These are phyloP conservation scores for Lathamus discolor DNA, from an alignment of 2,113 vertebrate genomes.

Conservation along the genomic window DNA sequence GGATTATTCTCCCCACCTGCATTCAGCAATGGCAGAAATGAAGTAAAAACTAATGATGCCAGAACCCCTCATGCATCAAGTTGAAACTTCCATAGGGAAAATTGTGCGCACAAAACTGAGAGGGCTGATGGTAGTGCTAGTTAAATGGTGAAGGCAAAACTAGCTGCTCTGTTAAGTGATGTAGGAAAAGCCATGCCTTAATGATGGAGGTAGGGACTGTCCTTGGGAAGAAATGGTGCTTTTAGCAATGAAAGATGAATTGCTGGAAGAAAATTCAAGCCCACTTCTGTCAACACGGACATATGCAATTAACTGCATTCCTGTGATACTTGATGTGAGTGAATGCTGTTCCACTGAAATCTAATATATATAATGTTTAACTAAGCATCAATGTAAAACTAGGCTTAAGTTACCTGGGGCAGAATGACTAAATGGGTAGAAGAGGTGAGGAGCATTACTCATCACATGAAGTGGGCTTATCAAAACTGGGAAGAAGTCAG, in stretches of 20 bases:
- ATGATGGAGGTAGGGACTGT: not conserved
- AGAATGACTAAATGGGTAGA: not conserved
- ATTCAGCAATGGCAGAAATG: not conserved
- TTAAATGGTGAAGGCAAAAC: not conserved
- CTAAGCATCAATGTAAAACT: not conserved
- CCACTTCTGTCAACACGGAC: not conserved
- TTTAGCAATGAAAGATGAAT: not conserved
- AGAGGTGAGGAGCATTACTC: not conserved
- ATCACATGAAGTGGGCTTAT: not conserved
- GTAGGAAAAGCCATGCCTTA: not conserved
- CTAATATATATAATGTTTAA: conserved; percentile 18
- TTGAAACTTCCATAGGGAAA: not conserved
- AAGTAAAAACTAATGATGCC: not conserved
- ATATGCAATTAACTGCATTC: not conserved
- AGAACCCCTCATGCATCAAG: not conserved
- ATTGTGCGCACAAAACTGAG: not conserved
- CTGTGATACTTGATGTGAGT: not conserved
- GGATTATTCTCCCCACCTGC: not conserved
- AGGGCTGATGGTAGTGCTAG: not conserved
- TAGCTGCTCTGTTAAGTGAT: not conserved
- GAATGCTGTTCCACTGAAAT: not conserved
- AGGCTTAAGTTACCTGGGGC: not conserved
- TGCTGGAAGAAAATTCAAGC: not conserved
- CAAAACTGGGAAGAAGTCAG: not conserved
- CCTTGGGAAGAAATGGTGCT: not conserved